Conservation (phyloP, 2,113 vertebrate genomes). For the Nycticorax nycticorax region DNA sequence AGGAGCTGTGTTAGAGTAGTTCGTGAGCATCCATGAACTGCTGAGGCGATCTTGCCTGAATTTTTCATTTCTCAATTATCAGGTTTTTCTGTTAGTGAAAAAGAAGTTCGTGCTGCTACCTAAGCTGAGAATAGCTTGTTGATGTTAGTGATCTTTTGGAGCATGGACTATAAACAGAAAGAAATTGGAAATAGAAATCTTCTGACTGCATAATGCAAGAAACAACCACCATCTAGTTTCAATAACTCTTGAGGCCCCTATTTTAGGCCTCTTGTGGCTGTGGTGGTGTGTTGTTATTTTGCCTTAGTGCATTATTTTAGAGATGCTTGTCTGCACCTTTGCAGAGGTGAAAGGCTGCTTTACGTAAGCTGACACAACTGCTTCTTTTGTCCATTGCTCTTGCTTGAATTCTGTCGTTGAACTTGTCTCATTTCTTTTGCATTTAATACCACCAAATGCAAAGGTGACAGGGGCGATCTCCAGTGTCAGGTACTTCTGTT, state of each 20-base stretch:
- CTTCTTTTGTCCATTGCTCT: not conserved
- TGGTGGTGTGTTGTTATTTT: not conserved
- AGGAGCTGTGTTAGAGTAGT: not conserved
- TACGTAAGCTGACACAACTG: not conserved
- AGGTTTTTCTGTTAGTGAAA: not conserved
- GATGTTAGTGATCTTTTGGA: conserved; percentile 6
- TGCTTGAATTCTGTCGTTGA: not conserved
- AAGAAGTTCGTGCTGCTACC: conserved; percentile 16
- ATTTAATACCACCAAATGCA: not conserved
- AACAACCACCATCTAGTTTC: not conserved
- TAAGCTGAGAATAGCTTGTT: conserved; percentile 9
- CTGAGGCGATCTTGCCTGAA: not conserved
- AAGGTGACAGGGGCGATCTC: not conserved
- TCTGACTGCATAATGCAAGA: conserved; percentile 24
- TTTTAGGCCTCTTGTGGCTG: not conserved
- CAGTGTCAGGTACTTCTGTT: not conserved
- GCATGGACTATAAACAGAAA: not conserved
- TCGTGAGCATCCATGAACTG: not conserved
- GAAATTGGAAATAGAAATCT: conserved; percentile 55
- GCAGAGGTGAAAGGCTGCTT: not conserved
- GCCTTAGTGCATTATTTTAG: not conserved
- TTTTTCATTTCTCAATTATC: conserved; percentile 29
- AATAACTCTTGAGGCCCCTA: not conserved
- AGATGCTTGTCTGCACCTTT: not conserved
- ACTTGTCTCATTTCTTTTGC: not conserved